phyloP scores from a whole-genome alignment of 2,888 invertebrate genomes.

The Idaea aversata region DNA sequence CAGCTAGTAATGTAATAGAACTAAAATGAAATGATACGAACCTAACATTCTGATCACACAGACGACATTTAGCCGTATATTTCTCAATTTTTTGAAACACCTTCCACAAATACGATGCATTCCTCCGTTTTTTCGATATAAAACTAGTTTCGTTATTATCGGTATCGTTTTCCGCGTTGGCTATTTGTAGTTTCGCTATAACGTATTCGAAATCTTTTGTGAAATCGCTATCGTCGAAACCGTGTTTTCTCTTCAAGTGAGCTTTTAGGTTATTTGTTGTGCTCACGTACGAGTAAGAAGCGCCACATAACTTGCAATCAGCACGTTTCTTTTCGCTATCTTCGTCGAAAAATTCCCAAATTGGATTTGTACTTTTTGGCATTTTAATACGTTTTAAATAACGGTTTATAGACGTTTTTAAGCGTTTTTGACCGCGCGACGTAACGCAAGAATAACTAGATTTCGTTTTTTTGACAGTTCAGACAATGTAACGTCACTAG shows the following conservation, averaged over 20 bases:
- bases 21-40: not conserved
- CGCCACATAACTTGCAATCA: not conserved
- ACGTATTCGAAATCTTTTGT: not conserved
- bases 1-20: not conserved
- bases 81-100: not conserved
- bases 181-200: not conserved
- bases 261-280: not conserved
- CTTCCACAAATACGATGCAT: not conserved
- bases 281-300: not conserved
- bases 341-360: conserved; percentile 1
- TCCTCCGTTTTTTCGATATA: not conserved
- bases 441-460: too few species aligned
- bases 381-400: not conserved
- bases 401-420: not conserved
- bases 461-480: too few species aligned
- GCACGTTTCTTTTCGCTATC: not conserved
- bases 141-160: not conserved
- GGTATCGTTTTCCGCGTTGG: not conserved
- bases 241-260: not conserved
- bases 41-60: not conserved
- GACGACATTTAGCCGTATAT: conserved; percentile 1
- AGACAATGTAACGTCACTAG: too few species aligned
- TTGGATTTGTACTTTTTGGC: not conserved
- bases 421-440: not conserved
- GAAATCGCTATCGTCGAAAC: not conserved